Base-by-base conservation (phyloP, 2,797 vertebrate genomes). In the Protosalanx chinensis region DNA sequence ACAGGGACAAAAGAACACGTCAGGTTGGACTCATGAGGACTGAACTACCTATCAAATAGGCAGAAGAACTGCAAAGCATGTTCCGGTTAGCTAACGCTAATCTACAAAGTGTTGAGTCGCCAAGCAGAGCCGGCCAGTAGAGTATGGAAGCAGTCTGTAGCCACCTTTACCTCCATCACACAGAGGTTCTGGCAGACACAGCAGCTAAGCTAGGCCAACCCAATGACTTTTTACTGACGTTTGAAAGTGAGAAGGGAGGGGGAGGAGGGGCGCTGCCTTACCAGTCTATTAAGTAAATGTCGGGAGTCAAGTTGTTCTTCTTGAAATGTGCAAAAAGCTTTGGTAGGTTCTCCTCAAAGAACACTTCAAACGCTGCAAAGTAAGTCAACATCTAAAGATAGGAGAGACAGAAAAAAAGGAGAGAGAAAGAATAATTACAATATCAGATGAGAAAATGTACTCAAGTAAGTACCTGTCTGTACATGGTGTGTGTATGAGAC, bases 261-360 rank as follows among this genome's bases (percentile, higher is more conserved):
- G 5, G 5, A 0, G 32, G 15, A 29, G 32, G 59, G 12, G 6
- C 4, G 0, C 6, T 66, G 35, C 88, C 95, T 94, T 90, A 97
- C 96, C 96, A 97, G 87, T 97, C 96, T 59, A 97, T 97, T 72
- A 97, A 91, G 89, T 97, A 97, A 92, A 97, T 96, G 88, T 97
- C 95, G 53, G 96, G 95, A 72, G 93, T 96, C 79, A 97, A 80
- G 85, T 92, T 96, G 89, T 96, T 95, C 79, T 92, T 95, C 93
- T 97, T 95, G 91, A 97, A 97, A 91, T 97, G 96, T 81, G 93
- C 93, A 93, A 97, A 97, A 85, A 97, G 93, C 93, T 95, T 95
- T 86, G 95, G 96, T 90, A 97, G 91, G 76, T 96, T 97, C 90
- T 97, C 96, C 90, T 97, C 96, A 88, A 97, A 97, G 90, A 97